These are phyloP conservation scores for Bergia puertoricense DNA, from an alignment of 92 coral and sea anemone genomes.

Conservation along the genomic window DNA sequence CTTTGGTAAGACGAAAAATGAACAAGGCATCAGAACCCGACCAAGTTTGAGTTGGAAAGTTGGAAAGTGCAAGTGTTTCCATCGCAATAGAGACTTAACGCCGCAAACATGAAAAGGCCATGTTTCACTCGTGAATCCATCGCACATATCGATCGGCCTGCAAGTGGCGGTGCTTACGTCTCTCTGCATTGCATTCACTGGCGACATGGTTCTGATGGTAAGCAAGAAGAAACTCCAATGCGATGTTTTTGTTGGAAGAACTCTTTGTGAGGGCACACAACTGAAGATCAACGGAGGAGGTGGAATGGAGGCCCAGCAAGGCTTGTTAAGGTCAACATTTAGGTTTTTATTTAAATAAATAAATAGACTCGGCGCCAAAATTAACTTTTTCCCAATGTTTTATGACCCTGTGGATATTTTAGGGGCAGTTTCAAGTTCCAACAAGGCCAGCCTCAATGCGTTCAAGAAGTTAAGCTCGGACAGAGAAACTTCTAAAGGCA, in stretches of 20 bases:
- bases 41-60: background rate
- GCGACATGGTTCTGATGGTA: background rate
- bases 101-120: background rate
- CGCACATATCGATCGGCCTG: background rate
- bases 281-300: background rate
- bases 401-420: background rate
- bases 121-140: background rate
- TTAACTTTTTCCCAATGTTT: background rate
- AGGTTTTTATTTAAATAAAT: background rate
- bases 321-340: background rate
- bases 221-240: background rate
- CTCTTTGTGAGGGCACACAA: background rate
- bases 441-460: background rate
- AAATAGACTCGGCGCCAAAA: background rate
- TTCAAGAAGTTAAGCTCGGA: too few relatives aligned
- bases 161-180: background rate
- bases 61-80: too few relatives aligned
- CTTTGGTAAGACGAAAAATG: too few relatives aligned
- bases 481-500: too few relatives aligned
- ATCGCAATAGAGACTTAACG: background rate
- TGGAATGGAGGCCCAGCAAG: background rate
- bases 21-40: background rate
- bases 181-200: background rate
- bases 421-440: background rate
- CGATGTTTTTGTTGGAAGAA: too few relatives aligned